Evolutionary conservation across 2,113 vertebrate species (phyloP), one percentile per base, ranked within the genome.

Genomic region (Eira barbara): DNA sequence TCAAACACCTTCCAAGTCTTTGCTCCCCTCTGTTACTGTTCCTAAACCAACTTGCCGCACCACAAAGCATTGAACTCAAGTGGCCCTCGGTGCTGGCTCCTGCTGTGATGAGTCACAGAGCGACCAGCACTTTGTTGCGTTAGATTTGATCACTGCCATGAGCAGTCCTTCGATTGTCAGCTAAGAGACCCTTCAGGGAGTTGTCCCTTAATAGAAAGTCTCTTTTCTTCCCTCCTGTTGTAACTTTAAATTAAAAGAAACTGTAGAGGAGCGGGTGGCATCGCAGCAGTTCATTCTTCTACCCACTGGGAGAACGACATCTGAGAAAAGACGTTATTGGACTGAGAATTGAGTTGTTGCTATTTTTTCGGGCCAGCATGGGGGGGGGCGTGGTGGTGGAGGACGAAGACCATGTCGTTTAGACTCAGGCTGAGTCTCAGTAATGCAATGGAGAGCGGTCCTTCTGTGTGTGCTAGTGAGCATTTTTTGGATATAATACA

Each of bases 191-290:
- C 98, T 98, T 99, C 98, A 98, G 97, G 97, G 97, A 98, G 97
- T 97, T 98, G 98, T 98, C 97, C 95, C 98, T 98, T 98, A 98
- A 98, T 98, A 98, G 98, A 98, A 97, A 98, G 79, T 97, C 91
- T 98, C 95, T 96, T 87, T 92, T 83, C 80, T 97, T 95, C 95
- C 95, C 98, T 98, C 95, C 98, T 96, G 92, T 98, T 98, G 96
- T 98, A 98, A 98, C 98, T 98, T 98, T 97, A 98, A 98, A 98
- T 98, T 98, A 98, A 99, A 98, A 98, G 98, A 98, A 98, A 98
- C 98, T 84, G 92, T 97, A 85, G 97, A 98, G 97, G 95, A 97
- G 96, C 93, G 97, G 98, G 96, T 98, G 98, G 98, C 95, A 95
- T 98, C 97, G 98, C 95, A 69, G 5, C 98, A 96, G 96, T 97